phyloP scores from a whole-genome alignment of 2,113 vertebrate genomes.

The Coracopsis vasa region DNA sequence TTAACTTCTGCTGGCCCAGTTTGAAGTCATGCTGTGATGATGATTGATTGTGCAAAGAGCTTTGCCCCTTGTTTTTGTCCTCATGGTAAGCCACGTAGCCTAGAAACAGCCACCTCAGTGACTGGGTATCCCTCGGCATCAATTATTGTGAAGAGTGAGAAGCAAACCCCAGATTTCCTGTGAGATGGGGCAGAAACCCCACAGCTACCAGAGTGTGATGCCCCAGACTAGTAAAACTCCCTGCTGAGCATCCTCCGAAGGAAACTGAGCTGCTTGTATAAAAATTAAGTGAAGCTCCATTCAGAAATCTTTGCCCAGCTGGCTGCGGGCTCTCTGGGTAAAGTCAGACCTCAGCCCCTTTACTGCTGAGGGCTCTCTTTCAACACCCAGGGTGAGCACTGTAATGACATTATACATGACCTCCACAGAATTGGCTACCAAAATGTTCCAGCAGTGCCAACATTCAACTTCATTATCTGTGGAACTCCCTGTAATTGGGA shows the following conservation, averaged over 20 bases:
- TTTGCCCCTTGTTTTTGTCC: neutral
- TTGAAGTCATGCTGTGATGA: neutral
- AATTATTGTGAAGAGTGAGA: neutral
- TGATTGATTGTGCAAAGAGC: neutral
- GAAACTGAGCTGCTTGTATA: neutral
- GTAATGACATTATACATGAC: neutral
- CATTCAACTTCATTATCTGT: neutral
- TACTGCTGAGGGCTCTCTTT: neutral
- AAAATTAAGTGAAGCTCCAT: neutral
- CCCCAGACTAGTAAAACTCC: neutral
- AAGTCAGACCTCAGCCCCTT: neutral
- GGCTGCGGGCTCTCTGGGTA: neutral
- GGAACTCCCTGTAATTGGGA: neutral
- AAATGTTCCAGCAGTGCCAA: neutral
- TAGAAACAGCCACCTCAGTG: neutral
- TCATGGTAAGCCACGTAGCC: neutral
- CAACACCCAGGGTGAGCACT: neutral
- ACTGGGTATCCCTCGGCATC: neutral
- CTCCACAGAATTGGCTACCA: fast-evolving
- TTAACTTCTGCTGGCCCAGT: neutral
- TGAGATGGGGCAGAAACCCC: neutral
- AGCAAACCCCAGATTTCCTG: neutral
- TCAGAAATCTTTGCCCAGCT: neutral
- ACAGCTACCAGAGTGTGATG: neutral
- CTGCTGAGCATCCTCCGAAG: neutral